Evolutionary conservation across 1,140 invertebrate genomes (phyloP).

Genomic region (Lordiphosa clarofinis): DNA sequence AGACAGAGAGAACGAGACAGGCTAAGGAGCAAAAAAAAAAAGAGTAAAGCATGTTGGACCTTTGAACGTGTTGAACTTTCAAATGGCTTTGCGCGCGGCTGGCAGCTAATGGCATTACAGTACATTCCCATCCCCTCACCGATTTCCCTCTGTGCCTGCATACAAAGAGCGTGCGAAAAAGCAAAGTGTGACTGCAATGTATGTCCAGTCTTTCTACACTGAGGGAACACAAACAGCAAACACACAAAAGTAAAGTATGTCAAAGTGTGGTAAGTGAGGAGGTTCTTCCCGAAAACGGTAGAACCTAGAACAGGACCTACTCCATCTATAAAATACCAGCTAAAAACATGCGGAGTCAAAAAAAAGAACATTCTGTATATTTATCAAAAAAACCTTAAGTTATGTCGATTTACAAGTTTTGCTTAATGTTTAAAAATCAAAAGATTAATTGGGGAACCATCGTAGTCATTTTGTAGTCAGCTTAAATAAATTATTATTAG

Average conservation of each 20-base stretch:
- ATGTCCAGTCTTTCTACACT: constrained; percentile 6
- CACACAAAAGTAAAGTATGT: neutral
- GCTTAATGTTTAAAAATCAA: too few species aligned
- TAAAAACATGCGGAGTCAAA: too few species aligned
- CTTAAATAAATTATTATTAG: too few species aligned
- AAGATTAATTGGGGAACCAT: too few species aligned
- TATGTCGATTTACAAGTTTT: too few species aligned
- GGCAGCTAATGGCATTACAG: constrained; percentile 76
- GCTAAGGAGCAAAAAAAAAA: constrained; percentile 35
- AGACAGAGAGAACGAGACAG: constrained; percentile 34
- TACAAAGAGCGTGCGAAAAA: constrained; percentile 65
- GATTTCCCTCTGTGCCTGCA: constrained; percentile 45
- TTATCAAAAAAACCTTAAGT: too few species aligned
- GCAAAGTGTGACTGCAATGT: constrained; percentile 62
- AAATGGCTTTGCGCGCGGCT: constrained; percentile 75
- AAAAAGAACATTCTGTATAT: too few species aligned
- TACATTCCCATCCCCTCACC: constrained; percentile 22
- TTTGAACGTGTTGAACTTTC: constrained; percentile 77
- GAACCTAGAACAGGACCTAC: too few species aligned
- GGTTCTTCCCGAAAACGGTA: too few species aligned
- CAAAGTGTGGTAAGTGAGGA: too few species aligned
- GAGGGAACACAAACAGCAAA: neutral
- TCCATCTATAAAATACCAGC: too few species aligned
- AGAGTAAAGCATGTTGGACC: constrained; percentile 64
- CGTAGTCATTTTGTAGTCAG: too few species aligned